Percentiles rank a stretch among this genome's conserved stretches.
phyloP scores from a whole-genome alignment of 2,113 vertebrate genomes.

The Pheucticus melanocephalus region DNA sequence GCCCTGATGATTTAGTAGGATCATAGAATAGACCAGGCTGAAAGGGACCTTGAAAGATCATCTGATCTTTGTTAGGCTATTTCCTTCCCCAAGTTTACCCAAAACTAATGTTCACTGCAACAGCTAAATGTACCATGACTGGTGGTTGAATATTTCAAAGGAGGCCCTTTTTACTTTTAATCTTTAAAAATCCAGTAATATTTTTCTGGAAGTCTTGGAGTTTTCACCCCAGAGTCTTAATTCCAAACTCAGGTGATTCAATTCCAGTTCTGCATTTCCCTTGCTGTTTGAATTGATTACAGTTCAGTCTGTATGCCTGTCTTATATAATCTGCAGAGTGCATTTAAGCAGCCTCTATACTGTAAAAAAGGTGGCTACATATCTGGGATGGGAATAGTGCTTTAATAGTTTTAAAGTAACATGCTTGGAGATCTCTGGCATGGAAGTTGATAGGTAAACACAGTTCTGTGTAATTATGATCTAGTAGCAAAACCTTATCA shows the following conservation, averaged over 20 bases:
- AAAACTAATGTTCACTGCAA: not conserved
- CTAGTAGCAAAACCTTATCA: not conserved
- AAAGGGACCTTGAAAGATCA: not conserved
- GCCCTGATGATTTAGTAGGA: not conserved
- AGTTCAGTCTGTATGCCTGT: not conserved
- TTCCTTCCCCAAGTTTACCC: not conserved
- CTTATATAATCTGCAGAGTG: not conserved
- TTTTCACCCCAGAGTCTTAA: not conserved
- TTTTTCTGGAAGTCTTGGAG: not conserved
- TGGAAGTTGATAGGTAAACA: not conserved
- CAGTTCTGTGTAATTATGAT: not conserved
- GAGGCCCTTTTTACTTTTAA: not conserved
- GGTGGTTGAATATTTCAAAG: not conserved
- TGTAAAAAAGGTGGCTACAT: not conserved
- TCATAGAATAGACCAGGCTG: not conserved
- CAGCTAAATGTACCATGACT: not conserved
- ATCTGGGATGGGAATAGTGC: not conserved
- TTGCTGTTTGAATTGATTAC: not conserved
- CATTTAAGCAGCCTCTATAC: not conserved
- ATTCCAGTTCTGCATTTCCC: not conserved
- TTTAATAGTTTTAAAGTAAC: not conserved
- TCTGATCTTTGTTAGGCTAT: not conserved
- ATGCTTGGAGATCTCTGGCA: not conserved
- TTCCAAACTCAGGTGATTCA: not conserved
- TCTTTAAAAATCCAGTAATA: not conserved